Conservation (phyloP, 2,797 vertebrate genomes). For the Acomys russatus region DNA sequence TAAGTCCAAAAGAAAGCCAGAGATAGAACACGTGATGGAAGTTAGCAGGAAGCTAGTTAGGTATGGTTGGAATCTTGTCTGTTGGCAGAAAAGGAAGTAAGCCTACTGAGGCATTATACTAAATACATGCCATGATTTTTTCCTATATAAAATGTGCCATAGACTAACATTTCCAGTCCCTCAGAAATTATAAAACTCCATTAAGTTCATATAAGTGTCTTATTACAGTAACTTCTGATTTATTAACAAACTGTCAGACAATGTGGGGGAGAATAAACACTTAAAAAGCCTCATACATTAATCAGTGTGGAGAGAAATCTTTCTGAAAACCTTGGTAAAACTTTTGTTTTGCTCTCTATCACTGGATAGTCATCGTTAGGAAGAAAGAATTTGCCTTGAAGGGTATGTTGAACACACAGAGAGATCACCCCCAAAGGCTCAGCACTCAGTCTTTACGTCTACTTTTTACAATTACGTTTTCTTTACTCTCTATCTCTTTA, state of each 20-base stretch:
- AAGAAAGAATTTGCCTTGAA: background rate
- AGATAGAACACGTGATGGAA: constrained; percentile 13
- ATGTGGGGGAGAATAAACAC: background rate
- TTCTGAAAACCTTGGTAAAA: constrained; percentile 40
- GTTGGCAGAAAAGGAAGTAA: constrained; percentile 19
- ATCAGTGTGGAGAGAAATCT: background rate
- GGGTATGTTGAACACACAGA: background rate
- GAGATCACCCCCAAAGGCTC: constrained; percentile 31
- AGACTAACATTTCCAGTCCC: constrained; percentile 3
- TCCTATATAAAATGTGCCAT: constrained; percentile 8
- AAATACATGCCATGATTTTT: constrained; percentile 1
- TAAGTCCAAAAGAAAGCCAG: constrained; percentile 68
- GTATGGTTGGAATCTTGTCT: background rate
- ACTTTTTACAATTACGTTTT: constrained; percentile 16
- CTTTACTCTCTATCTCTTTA: background rate
- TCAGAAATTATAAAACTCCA: background rate
- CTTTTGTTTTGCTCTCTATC: background rate
- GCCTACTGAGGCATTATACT: constrained; percentile 19
- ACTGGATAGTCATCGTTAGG: background rate
- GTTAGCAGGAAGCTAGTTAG: background rate
- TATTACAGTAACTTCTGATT: constrained; percentile 25
- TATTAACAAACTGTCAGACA: constrained; percentile 7
- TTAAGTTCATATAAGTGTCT: constrained; percentile 40
- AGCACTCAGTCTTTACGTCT: background rate
- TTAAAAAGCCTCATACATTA: constrained; percentile 6